phyloP scores from a whole-genome alignment of 92 coral and sea anemone genomes.

The Epizoanthus fatuus region DNA sequence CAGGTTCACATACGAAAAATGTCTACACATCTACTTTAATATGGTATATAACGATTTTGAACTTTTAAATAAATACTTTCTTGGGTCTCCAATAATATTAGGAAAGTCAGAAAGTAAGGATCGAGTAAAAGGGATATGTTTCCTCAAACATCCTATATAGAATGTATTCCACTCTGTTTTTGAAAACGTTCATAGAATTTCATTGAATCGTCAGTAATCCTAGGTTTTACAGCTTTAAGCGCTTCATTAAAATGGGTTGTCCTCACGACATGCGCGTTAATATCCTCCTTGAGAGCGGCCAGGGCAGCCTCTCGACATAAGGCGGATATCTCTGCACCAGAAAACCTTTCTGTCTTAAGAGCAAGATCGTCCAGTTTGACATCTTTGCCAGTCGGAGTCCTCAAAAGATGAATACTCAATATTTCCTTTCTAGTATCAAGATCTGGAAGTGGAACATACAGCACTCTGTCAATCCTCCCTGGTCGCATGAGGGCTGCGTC shows the following conservation, averaged over 20 bases:
- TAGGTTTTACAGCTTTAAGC: slow-evolving; percentile 80
- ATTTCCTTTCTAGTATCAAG: slow-evolving; percentile 85
- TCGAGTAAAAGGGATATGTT: not conserved
- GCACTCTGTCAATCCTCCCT: slow-evolving; percentile 93
- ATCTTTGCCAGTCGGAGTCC: slow-evolving; percentile 82
- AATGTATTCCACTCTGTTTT: slow-evolving; percentile 90
- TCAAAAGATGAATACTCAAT: slow-evolving; percentile 82
- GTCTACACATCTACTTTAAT: too few species aligned
- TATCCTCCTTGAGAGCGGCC: slow-evolving; percentile 90
- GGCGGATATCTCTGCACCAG: slow-evolving; percentile 98
- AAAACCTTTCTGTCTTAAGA: slow-evolving; percentile 84
- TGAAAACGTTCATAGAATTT: slow-evolving; percentile 85
- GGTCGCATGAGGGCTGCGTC: slow-evolving; percentile 98
- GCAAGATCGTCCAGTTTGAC: slow-evolving; percentile 80
- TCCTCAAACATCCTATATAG: slow-evolving; percentile 41
- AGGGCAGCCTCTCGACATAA: slow-evolving; percentile 96
- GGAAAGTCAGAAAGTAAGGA: too few species aligned
- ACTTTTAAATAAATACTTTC: too few species aligned
- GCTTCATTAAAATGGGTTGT: slow-evolving; percentile 86
- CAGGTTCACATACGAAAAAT: too few species aligned
- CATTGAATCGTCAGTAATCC: slow-evolving; percentile 77
- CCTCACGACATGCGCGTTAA: slow-evolving; percentile 75
- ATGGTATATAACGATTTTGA: too few species aligned
- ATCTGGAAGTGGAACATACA: slow-evolving; percentile 97
- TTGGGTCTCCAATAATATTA: too few species aligned